A percentile compares a stretch with the other conserved stretches of the same genome.
Conservation (phyloP, 2,888 invertebrate species). For the Andrena minutula region DNA sequence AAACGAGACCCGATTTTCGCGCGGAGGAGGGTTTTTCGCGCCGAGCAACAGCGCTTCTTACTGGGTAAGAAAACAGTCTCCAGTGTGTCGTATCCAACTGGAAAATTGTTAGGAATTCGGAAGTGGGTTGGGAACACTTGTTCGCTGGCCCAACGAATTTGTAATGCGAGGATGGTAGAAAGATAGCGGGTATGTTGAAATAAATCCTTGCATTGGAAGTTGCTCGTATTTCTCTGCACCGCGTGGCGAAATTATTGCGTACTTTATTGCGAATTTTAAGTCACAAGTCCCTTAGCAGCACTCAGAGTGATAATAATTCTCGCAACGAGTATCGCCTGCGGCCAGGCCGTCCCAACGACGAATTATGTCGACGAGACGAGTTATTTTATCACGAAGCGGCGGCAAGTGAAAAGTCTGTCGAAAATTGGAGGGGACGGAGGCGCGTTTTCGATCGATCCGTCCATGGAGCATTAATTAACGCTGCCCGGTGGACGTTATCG, state of each 20-base stretch:
- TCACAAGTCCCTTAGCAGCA: neutral
- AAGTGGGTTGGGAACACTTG: neutral
- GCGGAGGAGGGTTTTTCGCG: neutral
- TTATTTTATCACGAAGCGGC: neutral
- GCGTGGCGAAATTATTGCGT: too few relatives aligned
- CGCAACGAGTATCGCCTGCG: neutral
- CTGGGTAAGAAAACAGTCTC: neutral
- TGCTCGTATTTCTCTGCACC: too few relatives aligned
- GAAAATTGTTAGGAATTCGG: neutral
- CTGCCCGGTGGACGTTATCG: conserved; percentile 48
- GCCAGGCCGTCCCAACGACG: neutral
- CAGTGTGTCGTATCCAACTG: neutral
- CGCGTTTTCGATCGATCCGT: conserved; percentile 23
- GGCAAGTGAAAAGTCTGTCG: conserved; percentile 2
- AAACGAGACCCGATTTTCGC: conserved; percentile 44
- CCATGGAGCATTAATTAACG: conserved; percentile 60
- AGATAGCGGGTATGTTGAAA: too few relatives aligned
- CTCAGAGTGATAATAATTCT: neutral
- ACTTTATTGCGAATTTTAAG: neutral
- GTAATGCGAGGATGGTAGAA: neutral
- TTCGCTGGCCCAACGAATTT: neutral
- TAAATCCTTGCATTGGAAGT: too few relatives aligned
- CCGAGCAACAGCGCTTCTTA: neutral
- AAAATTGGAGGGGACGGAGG: conserved; percentile 10
- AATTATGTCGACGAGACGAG: neutral